A percentile compares a stretch with the other conserved stretches of the same genome.
Evolutionary conservation across 2,113 vertebrate genomes (phyloP).

Genomic region (Turnix velox): DNA sequence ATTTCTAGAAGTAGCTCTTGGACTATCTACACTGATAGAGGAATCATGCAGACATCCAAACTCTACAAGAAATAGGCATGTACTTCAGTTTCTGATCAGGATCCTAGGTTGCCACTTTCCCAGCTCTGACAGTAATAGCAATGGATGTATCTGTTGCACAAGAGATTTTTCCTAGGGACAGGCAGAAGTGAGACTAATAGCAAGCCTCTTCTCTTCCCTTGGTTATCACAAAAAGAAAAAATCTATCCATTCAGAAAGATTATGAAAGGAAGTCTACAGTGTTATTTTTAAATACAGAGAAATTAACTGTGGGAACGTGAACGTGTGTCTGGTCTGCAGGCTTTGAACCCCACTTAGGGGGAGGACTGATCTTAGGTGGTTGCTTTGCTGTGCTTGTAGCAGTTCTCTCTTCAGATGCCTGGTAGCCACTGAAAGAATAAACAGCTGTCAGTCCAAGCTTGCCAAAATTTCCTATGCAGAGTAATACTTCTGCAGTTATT

Average conservation of each 20-base stretch:
- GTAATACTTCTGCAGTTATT: neutral
- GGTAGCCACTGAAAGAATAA: neutral
- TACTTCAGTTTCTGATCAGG: neutral
- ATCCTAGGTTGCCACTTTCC: neutral
- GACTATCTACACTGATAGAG: neutral
- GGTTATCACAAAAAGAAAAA: neutral
- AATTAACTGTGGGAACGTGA: neutral
- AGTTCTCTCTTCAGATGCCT: neutral
- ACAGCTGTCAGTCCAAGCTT: neutral
- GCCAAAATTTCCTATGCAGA: neutral
- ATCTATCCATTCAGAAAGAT: neutral
- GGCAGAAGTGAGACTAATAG: neutral
- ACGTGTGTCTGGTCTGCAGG: fast-evolving
- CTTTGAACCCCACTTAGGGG: neutral
- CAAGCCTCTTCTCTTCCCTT: neutral
- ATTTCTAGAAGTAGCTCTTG: neutral
- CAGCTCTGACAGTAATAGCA: neutral
- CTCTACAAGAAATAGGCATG: neutral
- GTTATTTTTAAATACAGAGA: neutral
- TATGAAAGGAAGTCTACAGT: neutral
- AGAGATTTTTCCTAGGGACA: neutral
- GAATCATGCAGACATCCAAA: neutral
- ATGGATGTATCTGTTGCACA: neutral
- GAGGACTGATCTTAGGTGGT: neutral
- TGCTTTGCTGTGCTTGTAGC: neutral